A percentile compares a stretch with the other conserved stretches of the same genome.
Evolutionary conservation across 2,888 invertebrate species (phyloP).

Genomic region (Caenorhabditis afra): DNA sequence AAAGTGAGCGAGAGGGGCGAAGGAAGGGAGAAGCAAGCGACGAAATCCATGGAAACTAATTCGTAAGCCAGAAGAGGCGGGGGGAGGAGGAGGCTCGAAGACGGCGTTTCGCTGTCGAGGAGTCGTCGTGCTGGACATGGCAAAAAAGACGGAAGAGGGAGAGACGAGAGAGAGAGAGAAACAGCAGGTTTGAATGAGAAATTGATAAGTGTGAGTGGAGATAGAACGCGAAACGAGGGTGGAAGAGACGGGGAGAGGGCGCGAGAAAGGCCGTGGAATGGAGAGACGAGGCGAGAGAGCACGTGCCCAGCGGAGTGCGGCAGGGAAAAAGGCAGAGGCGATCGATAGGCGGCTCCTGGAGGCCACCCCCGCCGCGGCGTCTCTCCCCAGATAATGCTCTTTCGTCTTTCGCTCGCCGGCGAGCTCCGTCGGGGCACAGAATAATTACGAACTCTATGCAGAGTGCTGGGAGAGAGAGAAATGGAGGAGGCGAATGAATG

Average conservation of each 20-base stretch:
- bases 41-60: constrained; percentile 34
- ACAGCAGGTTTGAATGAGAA: constrained; percentile 55
- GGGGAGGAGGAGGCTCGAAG: not conserved
- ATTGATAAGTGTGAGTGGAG: constrained; percentile 47
- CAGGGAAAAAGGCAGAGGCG: constrained; percentile 25
- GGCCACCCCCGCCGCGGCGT: constrained; percentile 45
- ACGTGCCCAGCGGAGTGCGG: constrained; percentile 6
- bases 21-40: not conserved
- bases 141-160: constrained; percentile 39
- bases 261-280: constrained; percentile 4
- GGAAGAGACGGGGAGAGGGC: not conserved
- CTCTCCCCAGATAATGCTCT: constrained; percentile 19
- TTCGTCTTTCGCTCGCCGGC: not conserved
- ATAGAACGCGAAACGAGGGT: constrained; percentile 24
- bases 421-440: constrained; percentile 27
- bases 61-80: constrained; percentile 8
- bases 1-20: not conserved
- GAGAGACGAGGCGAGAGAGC: constrained; percentile 23
- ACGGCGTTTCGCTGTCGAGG: constrained; percentile 28
- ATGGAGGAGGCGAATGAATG: not conserved
- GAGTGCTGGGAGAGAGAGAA: constrained; percentile 4
- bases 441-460: constrained; percentile 28
- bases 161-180: constrained; percentile 30
- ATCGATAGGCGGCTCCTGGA: constrained; percentile 53
- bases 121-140: constrained; percentile 26